Base-by-base conservation (phyloP, 2,888 invertebrate genomes). In the Herminia tarsipennalis region DNA sequence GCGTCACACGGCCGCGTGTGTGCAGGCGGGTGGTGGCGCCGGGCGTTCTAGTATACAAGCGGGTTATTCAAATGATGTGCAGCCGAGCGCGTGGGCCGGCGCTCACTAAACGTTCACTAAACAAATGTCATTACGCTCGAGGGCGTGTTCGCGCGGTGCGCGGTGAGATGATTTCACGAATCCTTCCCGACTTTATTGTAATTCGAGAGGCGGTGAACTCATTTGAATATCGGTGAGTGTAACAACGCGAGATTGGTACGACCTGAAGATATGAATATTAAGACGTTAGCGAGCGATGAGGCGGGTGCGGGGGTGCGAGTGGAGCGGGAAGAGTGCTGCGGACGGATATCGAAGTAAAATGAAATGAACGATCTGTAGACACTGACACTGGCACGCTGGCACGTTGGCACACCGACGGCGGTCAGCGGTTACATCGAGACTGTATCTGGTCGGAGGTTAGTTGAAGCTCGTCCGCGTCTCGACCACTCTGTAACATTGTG, bases 351-450 rank as follows among this genome's bases (percentile, higher is more conserved):
- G 44, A 51, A 37, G 55, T 41, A 43, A 45, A 69, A 69, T 67
- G 44, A 47, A 61, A 70, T 71, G 53, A 68, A 49, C 54, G 60
- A 63, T 62, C 58, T 34, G 30, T 37, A 43, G 37, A 42, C 51
- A 51, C 46, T 55, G 50, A 56, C 55, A 50, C 53, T 53, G 60
- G 48, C 54, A 62, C 56, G 52, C 42, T 33, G 38, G 54, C 54
- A 43, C n/a, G n/a, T n/a, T n/a, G n/a, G n/a, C n/a, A n/a, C n/a
- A n/a, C n/a, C n/a, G n/a, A n/a, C n/a, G n/a, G n/a, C n/a, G n/a
- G n/a, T n/a, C n/a, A n/a, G n/a, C n/a, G n/a, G n/a, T n/a, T n/a
- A n/a, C n/a, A n/a, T n/a, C n/a, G n/a, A n/a, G n/a, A n/a, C n/a
- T n/a, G n/a, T n/a, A n/a, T n/a, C n/a, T n/a, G n/a, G n/a, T n/a